Evolutionary conservation across 2,797 vertebrate genomes (phyloP).

Genomic region (Pipistrellus nathusii): DNA sequence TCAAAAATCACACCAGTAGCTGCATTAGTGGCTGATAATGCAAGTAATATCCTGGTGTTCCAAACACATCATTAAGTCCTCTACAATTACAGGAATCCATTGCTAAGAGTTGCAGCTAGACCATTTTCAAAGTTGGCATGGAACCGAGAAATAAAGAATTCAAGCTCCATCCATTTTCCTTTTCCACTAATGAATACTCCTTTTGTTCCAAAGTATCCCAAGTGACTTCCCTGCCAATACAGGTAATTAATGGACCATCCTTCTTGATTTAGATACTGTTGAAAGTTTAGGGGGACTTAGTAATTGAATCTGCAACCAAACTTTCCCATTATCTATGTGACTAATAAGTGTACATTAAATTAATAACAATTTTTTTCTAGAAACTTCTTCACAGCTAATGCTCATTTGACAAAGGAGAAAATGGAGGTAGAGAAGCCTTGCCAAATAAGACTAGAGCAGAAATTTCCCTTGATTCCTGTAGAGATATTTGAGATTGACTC

Average conservation of each 20-base stretch:
- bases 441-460: conserved; percentile 62
- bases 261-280: conserved; percentile 68
- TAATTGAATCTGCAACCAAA: conserved; percentile 78
- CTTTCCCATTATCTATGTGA: conserved; percentile 82
- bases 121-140: conserved; percentile 79
- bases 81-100: conserved; percentile 73
- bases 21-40: conserved; percentile 37
- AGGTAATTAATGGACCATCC: conserved; percentile 82
- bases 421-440: conserved; percentile 55
- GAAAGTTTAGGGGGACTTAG: conserved; percentile 65
- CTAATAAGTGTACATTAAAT: conserved; percentile 75
- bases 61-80: conserved; percentile 62
- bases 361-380: conserved; percentile 71
- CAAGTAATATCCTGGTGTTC: conserved; percentile 37
- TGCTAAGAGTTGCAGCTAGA: conserved; percentile 49
- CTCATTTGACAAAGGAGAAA: conserved; percentile 65
- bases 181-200: conserved; percentile 81
- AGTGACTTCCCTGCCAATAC: conserved; percentile 73
- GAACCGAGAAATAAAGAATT: conserved; percentile 64
- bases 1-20: conserved; percentile 11
- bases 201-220: conserved; percentile 78
- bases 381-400: conserved; percentile 65
- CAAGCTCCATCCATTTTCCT: conserved; percentile 76
- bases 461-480: conserved; percentile 44
- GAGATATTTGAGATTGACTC: conserved; percentile 27